These are phyloP conservation scores for Macroteleia sp. DNA, from an alignment of 2,888 invertebrate genomes.

Conservation along the genomic window DNA sequence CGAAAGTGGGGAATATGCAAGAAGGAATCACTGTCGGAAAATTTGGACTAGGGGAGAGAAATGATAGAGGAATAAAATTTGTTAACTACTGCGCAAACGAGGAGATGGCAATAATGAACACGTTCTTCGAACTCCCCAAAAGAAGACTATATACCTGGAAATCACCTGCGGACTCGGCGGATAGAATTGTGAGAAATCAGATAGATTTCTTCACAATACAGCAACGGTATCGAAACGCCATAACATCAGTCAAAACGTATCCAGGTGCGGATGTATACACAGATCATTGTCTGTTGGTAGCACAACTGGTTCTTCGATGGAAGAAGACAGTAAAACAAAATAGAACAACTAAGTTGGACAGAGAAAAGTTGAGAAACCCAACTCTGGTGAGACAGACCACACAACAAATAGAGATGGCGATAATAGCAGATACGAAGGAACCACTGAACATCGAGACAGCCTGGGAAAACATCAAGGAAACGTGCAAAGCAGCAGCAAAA, in stretches of 20 bases:
- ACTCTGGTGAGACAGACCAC: background rate
- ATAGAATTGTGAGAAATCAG: background rate
- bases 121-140: background rate
- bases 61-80: background rate
- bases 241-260: conserved; percentile 5
- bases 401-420: background rate
- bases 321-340: background rate
- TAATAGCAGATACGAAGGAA: background rate
- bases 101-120: background rate
- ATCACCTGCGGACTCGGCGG: background rate
- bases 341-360: background rate
- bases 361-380: background rate
- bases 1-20: background rate
- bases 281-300: background rate
- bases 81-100: background rate
- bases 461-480: background rate
- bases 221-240: background rate
- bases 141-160: conserved; percentile 5
- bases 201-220: background rate
- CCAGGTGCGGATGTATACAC: background rate
- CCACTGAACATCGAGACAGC: background rate
- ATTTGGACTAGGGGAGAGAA: background rate
- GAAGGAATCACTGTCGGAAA: background rate
- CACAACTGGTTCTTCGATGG: background rate
- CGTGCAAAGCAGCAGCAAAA: background rate